phyloP scores from a whole-genome alignment of 2,888 invertebrate genomes.

The Leptopterna dolabrata region DNA sequence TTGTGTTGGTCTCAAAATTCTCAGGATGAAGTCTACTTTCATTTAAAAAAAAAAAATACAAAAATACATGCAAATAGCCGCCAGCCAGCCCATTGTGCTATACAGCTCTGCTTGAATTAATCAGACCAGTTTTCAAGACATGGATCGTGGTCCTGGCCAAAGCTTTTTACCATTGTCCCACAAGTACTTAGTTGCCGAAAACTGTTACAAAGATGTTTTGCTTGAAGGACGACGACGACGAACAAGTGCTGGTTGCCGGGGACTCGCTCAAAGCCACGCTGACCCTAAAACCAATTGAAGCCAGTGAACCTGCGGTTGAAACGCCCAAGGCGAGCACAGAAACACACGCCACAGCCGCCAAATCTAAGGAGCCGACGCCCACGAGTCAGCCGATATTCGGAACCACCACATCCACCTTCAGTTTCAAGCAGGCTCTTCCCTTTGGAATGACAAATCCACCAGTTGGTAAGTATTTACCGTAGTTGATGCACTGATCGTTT shows the following conservation, averaged over 20 bases:
- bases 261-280: not conserved
- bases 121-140: too few relatives aligned
- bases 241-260: not conserved
- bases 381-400: conserved; percentile 28
- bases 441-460: conserved; percentile 6
- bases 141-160: too few relatives aligned
- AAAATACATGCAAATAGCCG: too few relatives aligned
- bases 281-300: not conserved
- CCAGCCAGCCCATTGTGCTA: too few relatives aligned
- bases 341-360: not conserved
- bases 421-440: conserved; percentile 27
- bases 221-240: conserved; percentile 9
- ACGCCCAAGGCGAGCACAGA: not conserved
- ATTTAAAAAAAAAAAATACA: too few relatives aligned
- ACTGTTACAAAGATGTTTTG: too few relatives aligned
- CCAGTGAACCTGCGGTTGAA: not conserved
- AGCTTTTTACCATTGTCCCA: too few relatives aligned
- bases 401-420: conserved; percentile 8
- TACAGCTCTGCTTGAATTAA: too few relatives aligned
- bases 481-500: too few relatives aligned
- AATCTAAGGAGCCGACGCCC: not conserved
- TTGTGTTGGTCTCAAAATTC: too few relatives aligned
- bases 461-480: not conserved
- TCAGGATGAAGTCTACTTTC: too few relatives aligned
- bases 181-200: too few relatives aligned